Evolutionary conservation across 2,888 invertebrate species (phyloP).

Genomic region (Antheraea assamensis): DNA sequence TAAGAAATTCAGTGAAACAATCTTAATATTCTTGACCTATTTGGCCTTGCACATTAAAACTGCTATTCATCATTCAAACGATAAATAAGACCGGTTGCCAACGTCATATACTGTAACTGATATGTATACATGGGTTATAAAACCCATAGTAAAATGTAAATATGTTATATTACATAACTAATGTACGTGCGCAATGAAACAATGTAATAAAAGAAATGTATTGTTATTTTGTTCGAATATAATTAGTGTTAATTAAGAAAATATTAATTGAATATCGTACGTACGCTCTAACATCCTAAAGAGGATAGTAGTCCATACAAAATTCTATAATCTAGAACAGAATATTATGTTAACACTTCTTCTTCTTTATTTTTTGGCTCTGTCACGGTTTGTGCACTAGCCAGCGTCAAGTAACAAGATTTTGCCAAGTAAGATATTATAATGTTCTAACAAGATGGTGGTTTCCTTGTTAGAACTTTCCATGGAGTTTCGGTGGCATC

Average conservation of each 20-base stretch:
- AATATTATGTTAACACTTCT: too few relatives aligned
- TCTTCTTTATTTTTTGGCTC: too few relatives aligned
- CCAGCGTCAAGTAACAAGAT: too few relatives aligned
- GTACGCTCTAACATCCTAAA: too few relatives aligned
- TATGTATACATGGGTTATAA: neutral
- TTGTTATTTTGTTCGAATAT: neutral
- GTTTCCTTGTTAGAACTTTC: too few relatives aligned
- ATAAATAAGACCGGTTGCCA: slow-evolving; percentile 7
- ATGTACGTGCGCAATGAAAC: neutral
- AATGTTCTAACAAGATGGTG: too few relatives aligned
- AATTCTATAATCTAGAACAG: too few relatives aligned
- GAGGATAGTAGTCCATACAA: too few relatives aligned
- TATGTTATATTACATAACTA: neutral
- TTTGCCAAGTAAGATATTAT: too few relatives aligned
- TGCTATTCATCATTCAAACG: neutral
- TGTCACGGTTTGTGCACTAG: too few relatives aligned
- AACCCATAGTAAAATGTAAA: neutral
- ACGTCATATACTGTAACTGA: slow-evolving; percentile 1
- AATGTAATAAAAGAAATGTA: neutral
- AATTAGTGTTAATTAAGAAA: neutral
- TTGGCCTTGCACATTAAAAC: neutral
- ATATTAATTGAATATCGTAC: too few relatives aligned
- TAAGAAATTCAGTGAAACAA: neutral
- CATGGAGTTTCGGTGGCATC: too few relatives aligned
- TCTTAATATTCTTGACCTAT: slow-evolving; percentile 15